These are phyloP conservation scores for Vesta saturnalis DNA, from an alignment of 2,888 invertebrate species.

Conservation along the genomic window DNA sequence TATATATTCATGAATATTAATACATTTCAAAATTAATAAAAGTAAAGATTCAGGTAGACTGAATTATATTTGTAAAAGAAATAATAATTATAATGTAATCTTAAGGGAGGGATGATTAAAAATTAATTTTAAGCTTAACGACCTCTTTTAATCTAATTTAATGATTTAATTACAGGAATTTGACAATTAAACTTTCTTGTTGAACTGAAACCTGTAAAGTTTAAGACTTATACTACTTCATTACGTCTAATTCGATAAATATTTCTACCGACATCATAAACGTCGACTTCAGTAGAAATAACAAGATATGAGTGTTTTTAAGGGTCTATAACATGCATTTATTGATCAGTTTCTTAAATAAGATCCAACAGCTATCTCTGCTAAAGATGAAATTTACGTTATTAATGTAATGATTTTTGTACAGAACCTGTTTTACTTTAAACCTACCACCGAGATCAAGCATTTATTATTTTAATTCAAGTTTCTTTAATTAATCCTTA, in stretches of 20 bases:
- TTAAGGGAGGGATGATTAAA: neutral
- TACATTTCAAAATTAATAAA: neutral
- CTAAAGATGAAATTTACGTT: neutral
- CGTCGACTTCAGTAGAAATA: conserved; percentile 24
- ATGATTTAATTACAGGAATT: conserved; percentile 41
- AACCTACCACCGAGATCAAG: neutral
- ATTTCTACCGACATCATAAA: conserved; percentile 33
- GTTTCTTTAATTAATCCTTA: neutral
- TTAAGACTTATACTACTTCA: conserved; percentile 40
- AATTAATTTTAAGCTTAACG: conserved; percentile 19
- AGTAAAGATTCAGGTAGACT: neutral
- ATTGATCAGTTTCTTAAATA: conserved; percentile 26
- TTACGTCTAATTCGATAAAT: conserved; percentile 45
- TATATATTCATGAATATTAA: neutral
- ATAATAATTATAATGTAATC: neutral
- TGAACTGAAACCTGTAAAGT: conserved; percentile 35
- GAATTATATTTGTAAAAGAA: neutral
- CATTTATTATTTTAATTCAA: neutral
- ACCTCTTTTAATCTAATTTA: conserved; percentile 36
- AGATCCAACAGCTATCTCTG: conserved; percentile 22
- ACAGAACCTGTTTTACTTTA: conserved; percentile 2
- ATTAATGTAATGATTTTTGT: conserved; percentile 2
- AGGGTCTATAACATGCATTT: conserved; percentile 28
- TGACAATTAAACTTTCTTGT: conserved; percentile 42
- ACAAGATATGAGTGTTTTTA: conserved; percentile 23